Conservation (phyloP, 2,888 invertebrate genomes). For the Incurvaria masculella region DNA sequence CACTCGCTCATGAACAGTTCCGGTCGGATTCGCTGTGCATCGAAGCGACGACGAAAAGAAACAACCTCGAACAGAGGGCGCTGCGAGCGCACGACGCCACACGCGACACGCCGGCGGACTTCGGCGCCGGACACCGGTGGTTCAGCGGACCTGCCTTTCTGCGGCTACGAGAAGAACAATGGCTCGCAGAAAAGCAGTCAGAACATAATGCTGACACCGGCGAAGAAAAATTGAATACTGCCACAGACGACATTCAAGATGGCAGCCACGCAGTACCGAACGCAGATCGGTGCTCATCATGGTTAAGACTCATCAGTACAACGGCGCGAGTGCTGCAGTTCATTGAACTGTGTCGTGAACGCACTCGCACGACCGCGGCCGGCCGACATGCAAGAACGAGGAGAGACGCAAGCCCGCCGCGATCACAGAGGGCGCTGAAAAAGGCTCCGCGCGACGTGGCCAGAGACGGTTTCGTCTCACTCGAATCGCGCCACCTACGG, state of each 20-base stretch:
- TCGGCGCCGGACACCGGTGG: not conserved
- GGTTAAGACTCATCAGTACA: constrained; percentile 2
- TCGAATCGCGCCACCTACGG: not conserved
- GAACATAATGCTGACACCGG: not conserved
- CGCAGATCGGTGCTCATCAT: not conserved
- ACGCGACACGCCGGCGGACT: constrained; percentile 3
- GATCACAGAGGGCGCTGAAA: not conserved
- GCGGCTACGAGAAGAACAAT: not conserved
- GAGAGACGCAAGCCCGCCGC: not conserved
- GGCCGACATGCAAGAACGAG: not conserved
- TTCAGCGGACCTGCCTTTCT: constrained; percentile 1
- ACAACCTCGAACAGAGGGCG: no score
- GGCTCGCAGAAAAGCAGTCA: not conserved
- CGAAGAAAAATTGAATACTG: not conserved
- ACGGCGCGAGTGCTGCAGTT: constrained; percentile 4
- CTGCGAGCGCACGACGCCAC: constrained; percentile 12
- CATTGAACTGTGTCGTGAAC: not conserved
- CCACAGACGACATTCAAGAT: not conserved
- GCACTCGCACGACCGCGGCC: not conserved
- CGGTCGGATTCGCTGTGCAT: no score
- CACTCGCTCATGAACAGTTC: no score
- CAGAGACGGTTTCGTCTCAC: not conserved
- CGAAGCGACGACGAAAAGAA: no score
- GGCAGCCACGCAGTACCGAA: constrained; percentile 1
- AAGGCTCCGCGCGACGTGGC: not conserved